phyloP scores from a whole-genome alignment of 2,797 vertebrate genomes.

The Chromobotia macracanthus region DNA sequence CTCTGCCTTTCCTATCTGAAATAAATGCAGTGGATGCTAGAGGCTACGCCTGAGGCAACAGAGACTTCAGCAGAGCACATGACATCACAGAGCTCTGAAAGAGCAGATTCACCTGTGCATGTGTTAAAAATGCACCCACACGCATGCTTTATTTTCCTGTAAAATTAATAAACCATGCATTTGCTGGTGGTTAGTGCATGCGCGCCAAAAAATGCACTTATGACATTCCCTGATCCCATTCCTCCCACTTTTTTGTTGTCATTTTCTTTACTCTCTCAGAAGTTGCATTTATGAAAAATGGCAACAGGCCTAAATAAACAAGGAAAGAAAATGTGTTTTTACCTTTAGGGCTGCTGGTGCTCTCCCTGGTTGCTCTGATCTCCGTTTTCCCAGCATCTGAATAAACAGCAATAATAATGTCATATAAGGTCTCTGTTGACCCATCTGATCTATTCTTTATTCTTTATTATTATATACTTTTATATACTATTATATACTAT shows the following conservation, averaged over 20 bases:
- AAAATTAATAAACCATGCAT: constrained; percentile 11
- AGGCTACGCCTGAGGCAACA: constrained; percentile 42
- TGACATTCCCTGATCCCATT: not conserved
- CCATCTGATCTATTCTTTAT: not conserved
- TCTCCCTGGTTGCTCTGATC: constrained; percentile 52
- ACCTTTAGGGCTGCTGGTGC: constrained; percentile 70
- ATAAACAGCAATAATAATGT: constrained; percentile 18
- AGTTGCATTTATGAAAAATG: not conserved
- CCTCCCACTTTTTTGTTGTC: not conserved
- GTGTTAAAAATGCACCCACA: not conserved
- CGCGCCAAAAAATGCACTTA: not conserved
- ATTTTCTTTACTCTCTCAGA: not conserved
- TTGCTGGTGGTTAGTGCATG: not conserved
- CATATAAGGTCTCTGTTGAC: not conserved
- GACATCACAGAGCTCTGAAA: not conserved
- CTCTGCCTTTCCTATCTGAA: constrained; percentile 7
- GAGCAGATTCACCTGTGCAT: constrained; percentile 17
- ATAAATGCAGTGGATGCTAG: constrained; percentile 28
- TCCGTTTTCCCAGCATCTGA: constrained; percentile 57
- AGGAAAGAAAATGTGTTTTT: constrained; percentile 37
- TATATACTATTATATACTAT: not conserved
- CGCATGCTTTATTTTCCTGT: not conserved
- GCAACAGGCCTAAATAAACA: not conserved
- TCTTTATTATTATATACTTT: too few relatives aligned
- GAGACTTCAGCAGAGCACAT: constrained; percentile 18